Conservation (phyloP, 2,797 vertebrate genomes). For the Lacerta agilis region DNA sequence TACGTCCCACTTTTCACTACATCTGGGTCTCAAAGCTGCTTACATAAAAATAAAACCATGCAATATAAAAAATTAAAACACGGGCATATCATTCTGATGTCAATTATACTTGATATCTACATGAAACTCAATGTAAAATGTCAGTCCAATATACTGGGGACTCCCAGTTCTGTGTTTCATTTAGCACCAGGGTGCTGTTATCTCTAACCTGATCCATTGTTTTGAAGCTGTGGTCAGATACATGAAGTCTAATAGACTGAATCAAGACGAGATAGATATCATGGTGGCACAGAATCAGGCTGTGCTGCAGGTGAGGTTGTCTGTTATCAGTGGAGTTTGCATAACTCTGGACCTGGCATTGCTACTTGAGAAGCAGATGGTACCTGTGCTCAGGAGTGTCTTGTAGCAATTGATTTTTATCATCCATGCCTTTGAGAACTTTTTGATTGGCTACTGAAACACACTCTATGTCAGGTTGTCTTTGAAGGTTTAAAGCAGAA, state of each 20-base stretch:
- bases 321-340: not conserved
- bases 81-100: too few relatives aligned
- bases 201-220: not conserved
- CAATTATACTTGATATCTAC: not conserved
- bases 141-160: not conserved
- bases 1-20: too few relatives aligned
- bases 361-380: not conserved
- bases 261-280: not conserved
- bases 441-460: not conserved
- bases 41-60: too few relatives aligned
- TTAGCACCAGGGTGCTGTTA: not conserved
- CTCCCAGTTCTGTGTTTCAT: not conserved
- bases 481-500: not conserved
- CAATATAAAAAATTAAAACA: too few relatives aligned
- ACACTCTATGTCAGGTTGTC: not conserved
- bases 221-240: not conserved
- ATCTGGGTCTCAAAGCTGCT: too few relatives aligned
- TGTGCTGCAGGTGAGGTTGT: not conserved
- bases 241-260: not conserved
- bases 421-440: not conserved
- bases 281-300: too few relatives aligned
- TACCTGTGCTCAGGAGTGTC: too few relatives aligned
- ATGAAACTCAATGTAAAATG: not conserved
- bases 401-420: not conserved
- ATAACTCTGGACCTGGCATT: not conserved